Conservation (phyloP, 2,113 vertebrate species). For the Zeus faber region DNA sequence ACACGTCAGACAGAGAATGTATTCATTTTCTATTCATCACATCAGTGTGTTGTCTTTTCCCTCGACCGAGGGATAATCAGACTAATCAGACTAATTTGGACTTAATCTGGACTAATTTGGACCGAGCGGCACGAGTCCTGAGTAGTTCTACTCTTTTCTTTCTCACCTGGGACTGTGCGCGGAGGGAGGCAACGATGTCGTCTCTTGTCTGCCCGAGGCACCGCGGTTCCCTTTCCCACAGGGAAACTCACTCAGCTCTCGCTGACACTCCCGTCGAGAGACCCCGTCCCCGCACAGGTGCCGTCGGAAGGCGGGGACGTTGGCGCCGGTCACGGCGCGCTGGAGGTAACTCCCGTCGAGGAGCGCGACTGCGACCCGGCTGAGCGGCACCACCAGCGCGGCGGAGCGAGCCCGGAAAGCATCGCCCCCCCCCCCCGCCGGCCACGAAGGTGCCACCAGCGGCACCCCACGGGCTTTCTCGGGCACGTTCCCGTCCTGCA, state of each 20-base stretch:
- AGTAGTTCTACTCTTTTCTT: no score
- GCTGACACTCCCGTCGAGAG: not conserved
- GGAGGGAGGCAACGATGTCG: constrained; percentile 33
- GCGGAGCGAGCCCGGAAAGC: constrained; percentile 19
- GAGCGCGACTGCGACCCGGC: constrained; percentile 77
- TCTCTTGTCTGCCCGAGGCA: rapidly evolving
- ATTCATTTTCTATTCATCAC: no score
- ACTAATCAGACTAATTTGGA: no score
- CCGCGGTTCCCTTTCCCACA: constrained; percentile 33
- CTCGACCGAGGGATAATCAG: no score
- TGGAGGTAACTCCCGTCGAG: constrained; percentile 72
- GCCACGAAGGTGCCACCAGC: rapidly evolving
- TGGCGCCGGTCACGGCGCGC: constrained; percentile 64
- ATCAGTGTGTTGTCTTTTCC: no score
- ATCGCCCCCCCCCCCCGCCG: not conserved
- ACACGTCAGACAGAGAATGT: no score
- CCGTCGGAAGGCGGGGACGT: rapidly evolving
- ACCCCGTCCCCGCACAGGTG: constrained; percentile 22
- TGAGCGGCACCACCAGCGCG: constrained; percentile 67
- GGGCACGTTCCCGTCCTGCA: constrained; percentile 70
- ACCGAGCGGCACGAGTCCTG: no score
- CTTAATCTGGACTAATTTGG: no score
- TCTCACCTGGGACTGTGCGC: constrained; percentile 79
- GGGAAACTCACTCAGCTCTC: constrained; percentile 53
- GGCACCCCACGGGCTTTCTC: rapidly evolving